Base-by-base conservation (phyloP, 2,113 vertebrate genomes). In the Diglossa brunneiventris region DNA sequence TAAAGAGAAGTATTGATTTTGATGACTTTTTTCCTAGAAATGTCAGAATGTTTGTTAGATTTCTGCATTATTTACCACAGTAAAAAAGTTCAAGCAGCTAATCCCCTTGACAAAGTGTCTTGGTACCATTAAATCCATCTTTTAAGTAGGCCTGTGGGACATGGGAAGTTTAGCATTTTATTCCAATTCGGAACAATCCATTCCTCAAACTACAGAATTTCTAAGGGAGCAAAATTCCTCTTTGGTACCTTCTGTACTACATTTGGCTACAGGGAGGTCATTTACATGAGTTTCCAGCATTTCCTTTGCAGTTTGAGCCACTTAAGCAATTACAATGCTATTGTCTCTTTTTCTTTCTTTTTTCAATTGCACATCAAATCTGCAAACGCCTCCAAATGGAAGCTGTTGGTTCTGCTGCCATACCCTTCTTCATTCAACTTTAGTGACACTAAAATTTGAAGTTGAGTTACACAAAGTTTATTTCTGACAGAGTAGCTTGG, bases 1-100 rank as follows among this genome's bases (percentile, higher is more conserved):
- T 90, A 33, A 91, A 67, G 75, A 73, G 39, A 59, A 70, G 8
- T 83, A 92, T 81, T 86, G 83, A 94, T 95, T 92, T 33, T 78
- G 72, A 83, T 56, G 42, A 63, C n/a, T 56, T 67, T 49, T 64
- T 50, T 64, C 74, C 2, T 74, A 67, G 78, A 79, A 89, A 95
- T 31, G 66, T 62, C 91, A 87, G 67, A 82, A 87, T 15, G 27
- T 86, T 81, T 78, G 35, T 39, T 81, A 87, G 15, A 52, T 90
- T 92, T 91, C 79, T 79, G 52, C 33, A 24, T 88, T 92, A 86
- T 87, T 94, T 75, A 67, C 87, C 90, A 70, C 75, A 74, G 52
- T 10, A 64, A 86, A 86, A 53, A 77, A 26, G 35, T 67, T 52
- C 4, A 44, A 92, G 76, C 1, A 33, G 75, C 64, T 84, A 74